These are phyloP conservation scores for Oceanites oceanicus DNA, from an alignment of 2,113 vertebrate genomes.

Conservation along the genomic window DNA sequence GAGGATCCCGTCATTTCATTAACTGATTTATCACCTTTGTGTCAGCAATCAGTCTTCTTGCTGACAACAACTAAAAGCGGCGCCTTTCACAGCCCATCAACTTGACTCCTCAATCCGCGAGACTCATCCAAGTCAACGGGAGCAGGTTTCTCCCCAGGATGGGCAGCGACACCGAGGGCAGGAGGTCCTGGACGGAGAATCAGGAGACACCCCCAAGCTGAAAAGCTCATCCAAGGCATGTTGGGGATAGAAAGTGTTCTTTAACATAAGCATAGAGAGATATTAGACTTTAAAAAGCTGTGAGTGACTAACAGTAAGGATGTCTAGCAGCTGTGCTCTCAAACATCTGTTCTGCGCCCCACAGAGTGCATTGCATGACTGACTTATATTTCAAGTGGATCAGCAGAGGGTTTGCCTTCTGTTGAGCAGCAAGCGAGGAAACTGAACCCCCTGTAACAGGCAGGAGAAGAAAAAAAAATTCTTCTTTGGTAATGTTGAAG, in stretches of 20 bases:
- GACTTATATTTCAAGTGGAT: neutral
- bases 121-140: neutral
- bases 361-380: neutral
- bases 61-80: neutral
- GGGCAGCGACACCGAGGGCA: neutral
- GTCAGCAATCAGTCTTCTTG: fast-evolving
- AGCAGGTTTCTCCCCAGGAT: neutral
- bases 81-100: neutral
- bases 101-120: neutral
- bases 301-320: neutral
- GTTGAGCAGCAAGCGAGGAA: neutral
- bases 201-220: fast-evolving
- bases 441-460: neutral
- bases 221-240: neutral
- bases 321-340: neutral
- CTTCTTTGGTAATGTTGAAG: neutral
- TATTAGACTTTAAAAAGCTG: neutral
- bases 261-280: neutral
- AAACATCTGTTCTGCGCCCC: neutral
- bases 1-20: neutral
- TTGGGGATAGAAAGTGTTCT: neutral
- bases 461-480: neutral
- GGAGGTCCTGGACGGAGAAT: neutral
- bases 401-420: neutral
- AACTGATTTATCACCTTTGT: neutral